phyloP scores from a whole-genome alignment of 2,888 invertebrate genomes.

The Siphlonurus alternatus region DNA sequence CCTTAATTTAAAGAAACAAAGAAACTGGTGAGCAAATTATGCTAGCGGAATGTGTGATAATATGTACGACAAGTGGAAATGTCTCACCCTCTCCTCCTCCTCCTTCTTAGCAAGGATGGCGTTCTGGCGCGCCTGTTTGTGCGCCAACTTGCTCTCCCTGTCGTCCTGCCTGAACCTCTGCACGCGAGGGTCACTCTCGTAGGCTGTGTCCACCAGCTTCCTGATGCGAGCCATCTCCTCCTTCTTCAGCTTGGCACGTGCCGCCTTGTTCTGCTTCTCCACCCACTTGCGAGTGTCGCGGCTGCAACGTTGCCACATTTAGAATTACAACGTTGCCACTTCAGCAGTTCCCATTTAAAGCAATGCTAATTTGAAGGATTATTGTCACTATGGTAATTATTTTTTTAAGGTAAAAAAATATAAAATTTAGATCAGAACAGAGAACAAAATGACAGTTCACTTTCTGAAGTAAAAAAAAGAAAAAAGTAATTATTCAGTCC shows the following conservation, averaged over 20 bases:
- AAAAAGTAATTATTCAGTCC: no score
- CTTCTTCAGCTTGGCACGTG: slow-evolving; percentile 83
- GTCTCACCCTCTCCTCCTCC: slow-evolving; percentile 57
- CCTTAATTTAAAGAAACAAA: no score
- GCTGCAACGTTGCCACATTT: slow-evolving; percentile 20
- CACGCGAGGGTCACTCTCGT: slow-evolving; percentile 86
- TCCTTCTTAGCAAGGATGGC: slow-evolving; percentile 49
- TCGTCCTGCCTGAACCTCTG: slow-evolving; percentile 85
- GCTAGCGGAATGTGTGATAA: no score
- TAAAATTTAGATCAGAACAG: no score
- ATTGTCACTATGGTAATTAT: slow-evolving; percentile 22
- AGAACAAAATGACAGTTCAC: no score
- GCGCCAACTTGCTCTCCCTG: slow-evolving; percentile 73
- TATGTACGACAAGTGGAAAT: not conserved
- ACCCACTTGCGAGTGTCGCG: slow-evolving; percentile 95
- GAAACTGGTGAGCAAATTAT: no score
- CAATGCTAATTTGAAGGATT: slow-evolving; percentile 3
- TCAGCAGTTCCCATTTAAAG: slow-evolving; percentile 4
- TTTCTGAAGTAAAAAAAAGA: no score
- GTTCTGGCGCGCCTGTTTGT: slow-evolving; percentile 61
- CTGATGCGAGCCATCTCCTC: slow-evolving; percentile 91
- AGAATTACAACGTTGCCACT: not conserved
- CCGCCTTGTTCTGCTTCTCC: slow-evolving; percentile 93
- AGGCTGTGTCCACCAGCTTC: slow-evolving; percentile 81
- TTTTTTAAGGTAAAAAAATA: no score